Evolutionary conservation across 2,797 vertebrate genomes (phyloP).

Genomic region (Rhinella marina): DNA sequence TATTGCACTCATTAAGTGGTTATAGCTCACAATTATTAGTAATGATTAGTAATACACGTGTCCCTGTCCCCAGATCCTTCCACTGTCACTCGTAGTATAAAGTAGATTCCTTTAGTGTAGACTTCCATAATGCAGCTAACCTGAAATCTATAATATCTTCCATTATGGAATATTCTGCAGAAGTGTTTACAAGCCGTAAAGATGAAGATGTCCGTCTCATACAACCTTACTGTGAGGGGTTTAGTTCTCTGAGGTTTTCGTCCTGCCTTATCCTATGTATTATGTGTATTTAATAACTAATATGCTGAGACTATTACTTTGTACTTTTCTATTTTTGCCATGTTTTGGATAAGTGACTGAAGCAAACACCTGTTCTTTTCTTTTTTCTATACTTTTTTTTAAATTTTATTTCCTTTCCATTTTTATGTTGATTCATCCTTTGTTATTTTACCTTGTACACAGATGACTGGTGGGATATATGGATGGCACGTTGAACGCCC

Average conservation of each 20-base stretch:
- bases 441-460: background rate
- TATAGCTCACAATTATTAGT: background rate
- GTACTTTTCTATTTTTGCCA: background rate
- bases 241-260: background rate
- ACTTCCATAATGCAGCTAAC: background rate
- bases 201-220: background rate
- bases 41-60: background rate
- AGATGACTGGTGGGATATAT: too few species aligned
- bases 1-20: background rate
- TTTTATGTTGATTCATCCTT: background rate
- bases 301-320: background rate
- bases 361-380: slow-evolving; percentile 25
- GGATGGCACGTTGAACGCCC: background rate
- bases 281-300: background rate
- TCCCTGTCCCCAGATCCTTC: background rate
- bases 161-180: too few species aligned
- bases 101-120: background rate
- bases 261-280: background rate
- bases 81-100: background rate
- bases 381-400: background rate
- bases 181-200: background rate
- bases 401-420: background rate
- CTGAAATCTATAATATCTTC: too few species aligned
- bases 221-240: background rate
- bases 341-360: slow-evolving; percentile 25